Evolutionary conservation across 2,888 invertebrate genomes (phyloP).

Genomic region (Hirtodrosophila cameraria): DNA sequence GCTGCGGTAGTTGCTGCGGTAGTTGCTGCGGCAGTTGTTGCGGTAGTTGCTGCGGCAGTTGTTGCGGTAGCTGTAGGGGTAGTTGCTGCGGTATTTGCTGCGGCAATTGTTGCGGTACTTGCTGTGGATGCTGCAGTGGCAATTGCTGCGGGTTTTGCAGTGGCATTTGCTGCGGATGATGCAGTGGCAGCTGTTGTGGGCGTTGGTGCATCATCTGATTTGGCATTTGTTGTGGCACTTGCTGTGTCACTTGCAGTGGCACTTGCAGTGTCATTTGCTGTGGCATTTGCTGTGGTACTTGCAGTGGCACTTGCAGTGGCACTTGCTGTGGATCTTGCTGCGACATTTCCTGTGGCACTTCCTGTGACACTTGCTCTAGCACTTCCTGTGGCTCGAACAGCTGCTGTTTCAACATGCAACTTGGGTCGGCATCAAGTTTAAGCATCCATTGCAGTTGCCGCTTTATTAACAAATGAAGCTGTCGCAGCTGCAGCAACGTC

Average conservation of each 20-base stretch:
- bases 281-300: background rate
- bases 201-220: background rate
- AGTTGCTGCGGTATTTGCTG: background rate
- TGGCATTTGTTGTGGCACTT: background rate
- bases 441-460: constrained; percentile 21
- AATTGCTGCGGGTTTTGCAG: background rate
- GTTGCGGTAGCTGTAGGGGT: background rate
- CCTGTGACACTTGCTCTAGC: background rate
- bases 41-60: background rate
- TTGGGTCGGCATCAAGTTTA: too few species aligned
- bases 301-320: background rate
- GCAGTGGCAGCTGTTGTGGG: background rate
- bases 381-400: too few species aligned
- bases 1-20: background rate
- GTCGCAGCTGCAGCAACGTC: constrained; percentile 22
- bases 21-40: background rate
- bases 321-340: background rate
- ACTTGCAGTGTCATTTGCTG: background rate
- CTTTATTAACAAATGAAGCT: constrained; percentile 29
- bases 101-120: background rate
- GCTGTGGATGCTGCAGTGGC: background rate
- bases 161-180: background rate
- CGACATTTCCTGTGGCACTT: background rate
- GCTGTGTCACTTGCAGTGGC: background rate
- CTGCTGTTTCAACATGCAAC: too few species aligned